Conservation (phyloP, 2,888 invertebrate genomes). For the Aphodius granarius region DNA sequence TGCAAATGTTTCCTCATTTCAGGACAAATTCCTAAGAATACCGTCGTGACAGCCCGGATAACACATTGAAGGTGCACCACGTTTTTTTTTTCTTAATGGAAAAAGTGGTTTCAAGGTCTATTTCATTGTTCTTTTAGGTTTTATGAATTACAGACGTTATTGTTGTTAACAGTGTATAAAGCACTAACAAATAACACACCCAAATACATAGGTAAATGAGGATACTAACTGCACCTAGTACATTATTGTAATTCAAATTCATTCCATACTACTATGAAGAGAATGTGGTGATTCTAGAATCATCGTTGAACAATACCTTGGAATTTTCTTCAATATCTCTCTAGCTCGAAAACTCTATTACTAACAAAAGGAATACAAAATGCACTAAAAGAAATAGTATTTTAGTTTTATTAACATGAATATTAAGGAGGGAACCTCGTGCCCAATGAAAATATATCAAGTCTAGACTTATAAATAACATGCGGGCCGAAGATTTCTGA, state of each 20-base stretch:
- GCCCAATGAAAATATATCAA: background rate
- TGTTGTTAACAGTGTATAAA: background rate
- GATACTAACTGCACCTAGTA: background rate
- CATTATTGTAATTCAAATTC: background rate
- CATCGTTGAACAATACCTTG: background rate
- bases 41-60: background rate
- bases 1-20: background rate
- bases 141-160: background rate
- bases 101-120: background rate
- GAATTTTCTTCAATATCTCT: background rate
- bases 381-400: no score
- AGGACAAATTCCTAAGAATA: background rate
- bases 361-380: no score
- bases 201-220: background rate
- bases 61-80: background rate
- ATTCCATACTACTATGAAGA: background rate
- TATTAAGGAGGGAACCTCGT: background rate
- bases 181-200: background rate
- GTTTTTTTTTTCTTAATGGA: background rate
- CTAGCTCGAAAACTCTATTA: no score
- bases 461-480: background rate
- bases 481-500: background rate
- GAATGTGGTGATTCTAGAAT: background rate
- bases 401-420: background rate
- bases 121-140: background rate